Evolutionary conservation across 1,140 invertebrate species (phyloP).

Genomic region (Carcinoscorpius rotundicauda): DNA sequence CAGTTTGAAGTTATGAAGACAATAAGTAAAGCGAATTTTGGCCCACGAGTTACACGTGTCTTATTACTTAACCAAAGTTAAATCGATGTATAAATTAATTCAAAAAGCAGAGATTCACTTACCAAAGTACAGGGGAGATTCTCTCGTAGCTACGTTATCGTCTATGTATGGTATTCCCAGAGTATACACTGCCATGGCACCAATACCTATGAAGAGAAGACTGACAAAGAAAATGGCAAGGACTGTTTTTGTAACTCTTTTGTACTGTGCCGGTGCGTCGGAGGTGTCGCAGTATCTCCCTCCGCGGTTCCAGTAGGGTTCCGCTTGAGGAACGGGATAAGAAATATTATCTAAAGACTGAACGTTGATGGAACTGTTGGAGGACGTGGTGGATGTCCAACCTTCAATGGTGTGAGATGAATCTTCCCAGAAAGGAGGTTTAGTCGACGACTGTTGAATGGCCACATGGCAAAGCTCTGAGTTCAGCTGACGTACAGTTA

Average conservation of each 20-base stretch:
- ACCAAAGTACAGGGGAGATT: slow-evolving; percentile 89
- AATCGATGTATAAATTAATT: too few relatives aligned
- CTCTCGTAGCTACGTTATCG: slow-evolving; percentile 79
- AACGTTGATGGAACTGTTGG: slow-evolving; percentile 2
- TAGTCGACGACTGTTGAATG: not conserved
- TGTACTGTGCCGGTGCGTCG: not conserved
- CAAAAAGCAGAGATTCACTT: slow-evolving; percentile 27
- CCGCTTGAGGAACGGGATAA: not conserved
- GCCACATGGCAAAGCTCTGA: slow-evolving; percentile 14
- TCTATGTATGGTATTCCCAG: slow-evolving; percentile 89
- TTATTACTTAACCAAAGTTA: too few relatives aligned
- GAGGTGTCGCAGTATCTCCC: slow-evolving; percentile 7
- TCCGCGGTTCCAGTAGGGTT: not conserved
- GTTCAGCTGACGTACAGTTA: slow-evolving; percentile 12
- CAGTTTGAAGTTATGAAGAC: too few relatives aligned
- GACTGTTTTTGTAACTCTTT: slow-evolving; percentile 21
- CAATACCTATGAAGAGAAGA: slow-evolving; percentile 76
- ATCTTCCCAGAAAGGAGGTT: not conserved
- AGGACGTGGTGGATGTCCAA: not conserved
- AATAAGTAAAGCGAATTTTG: too few relatives aligned
- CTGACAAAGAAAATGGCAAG: slow-evolving; percentile 75
- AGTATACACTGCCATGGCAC: slow-evolving; percentile 82
- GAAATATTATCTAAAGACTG: not conserved
- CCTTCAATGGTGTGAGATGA: not conserved
- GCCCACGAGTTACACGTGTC: too few relatives aligned